These are phyloP conservation scores for Ericerus pela DNA, from an alignment of 1,140 invertebrate genomes.

Conservation along the genomic window DNA sequence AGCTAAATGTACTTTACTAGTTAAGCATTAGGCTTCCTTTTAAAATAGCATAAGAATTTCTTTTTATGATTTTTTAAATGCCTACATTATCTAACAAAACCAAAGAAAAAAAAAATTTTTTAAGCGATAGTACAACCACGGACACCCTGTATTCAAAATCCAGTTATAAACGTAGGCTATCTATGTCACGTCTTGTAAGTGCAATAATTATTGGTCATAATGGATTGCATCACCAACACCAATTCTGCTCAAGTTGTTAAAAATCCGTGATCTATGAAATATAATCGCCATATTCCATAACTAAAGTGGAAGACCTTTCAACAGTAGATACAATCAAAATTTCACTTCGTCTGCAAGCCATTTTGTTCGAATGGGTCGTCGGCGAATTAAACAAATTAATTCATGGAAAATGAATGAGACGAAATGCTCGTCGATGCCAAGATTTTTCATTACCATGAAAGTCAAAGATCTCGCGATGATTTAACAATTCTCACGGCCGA, in stretches of 20 bases:
- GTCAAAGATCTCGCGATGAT: not conserved
- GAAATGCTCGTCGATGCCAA: not conserved
- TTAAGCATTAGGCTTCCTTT: no score
- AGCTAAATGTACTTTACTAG: no score
- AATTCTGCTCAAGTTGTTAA: constrained; percentile 2
- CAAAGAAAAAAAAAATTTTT: no score
- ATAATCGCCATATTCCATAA: constrained; percentile 6
- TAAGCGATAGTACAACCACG: no score
- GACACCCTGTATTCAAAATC: no score
- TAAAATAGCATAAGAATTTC: no score
- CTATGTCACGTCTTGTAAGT: constrained; percentile 5
- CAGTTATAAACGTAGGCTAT: no score
- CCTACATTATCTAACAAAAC: no score
- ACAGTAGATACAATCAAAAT: constrained; percentile 1
- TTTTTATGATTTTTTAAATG: no score
- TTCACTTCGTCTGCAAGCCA: not conserved
- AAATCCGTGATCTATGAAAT: constrained; percentile 9
- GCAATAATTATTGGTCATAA: constrained; percentile 5
- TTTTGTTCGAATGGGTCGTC: no score
- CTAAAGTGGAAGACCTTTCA: constrained; percentile 8
- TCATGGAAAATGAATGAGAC: not conserved
- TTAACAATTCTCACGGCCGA: not conserved
- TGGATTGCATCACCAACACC: constrained; percentile 1
- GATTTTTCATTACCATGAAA: constrained; percentile 12
- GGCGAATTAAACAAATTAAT: no score